Base-by-base conservation (phyloP, 2,113 vertebrate species). In the Pipa parva region DNA sequence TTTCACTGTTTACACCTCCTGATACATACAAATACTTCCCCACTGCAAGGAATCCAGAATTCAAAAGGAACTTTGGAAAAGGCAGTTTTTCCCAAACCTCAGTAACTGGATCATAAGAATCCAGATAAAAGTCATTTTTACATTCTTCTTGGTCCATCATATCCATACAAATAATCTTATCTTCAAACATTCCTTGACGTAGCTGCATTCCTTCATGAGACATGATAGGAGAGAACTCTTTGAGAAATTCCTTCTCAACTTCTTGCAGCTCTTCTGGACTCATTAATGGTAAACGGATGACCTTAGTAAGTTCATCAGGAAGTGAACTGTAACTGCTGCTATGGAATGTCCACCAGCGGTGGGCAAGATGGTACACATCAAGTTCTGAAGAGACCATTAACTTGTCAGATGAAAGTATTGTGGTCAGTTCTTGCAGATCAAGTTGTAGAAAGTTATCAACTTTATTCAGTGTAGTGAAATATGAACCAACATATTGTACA, bases 151-250 rank as follows among this genome's bases (percentile, higher is more conserved):
- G 82, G 3, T 87, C 85, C 8, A 83, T 86, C 24, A 92, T 76
- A 60, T 90, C 90, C 74, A 91, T 78, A 2, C 90, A 90, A 6
- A 92, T 87, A 0, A 92, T 92, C 78, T 89, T 88, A 56, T 90
- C 89, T 74, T 92, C 90, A 64, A 88, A 90, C 90, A 92, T 92
- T 20, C 90, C 90, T 61, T 89, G 87, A 8, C 90, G 71, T 1
- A 88, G 88, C 0, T 59, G 39, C 0, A 49, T 1, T 0, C 57
- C 7, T 8, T 26, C 12, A 5, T 15, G 45, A 1, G 62, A 15
- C 2, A 59, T 18, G 3, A 20, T 31, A 10, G 62, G 39, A 5
- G 61, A 17, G 4, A 59, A 5, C 33, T 74, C 58, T 1, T 37
- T 37, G 12, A 0, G 86, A 85, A 1, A 81, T 18, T 71, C 62